Percentiles rank a stretch among this genome's conserved stretches.
Evolutionary conservation across 2,888 invertebrate genomes (phyloP).

Genomic region (Aphidoletes aphidimyza): DNA sequence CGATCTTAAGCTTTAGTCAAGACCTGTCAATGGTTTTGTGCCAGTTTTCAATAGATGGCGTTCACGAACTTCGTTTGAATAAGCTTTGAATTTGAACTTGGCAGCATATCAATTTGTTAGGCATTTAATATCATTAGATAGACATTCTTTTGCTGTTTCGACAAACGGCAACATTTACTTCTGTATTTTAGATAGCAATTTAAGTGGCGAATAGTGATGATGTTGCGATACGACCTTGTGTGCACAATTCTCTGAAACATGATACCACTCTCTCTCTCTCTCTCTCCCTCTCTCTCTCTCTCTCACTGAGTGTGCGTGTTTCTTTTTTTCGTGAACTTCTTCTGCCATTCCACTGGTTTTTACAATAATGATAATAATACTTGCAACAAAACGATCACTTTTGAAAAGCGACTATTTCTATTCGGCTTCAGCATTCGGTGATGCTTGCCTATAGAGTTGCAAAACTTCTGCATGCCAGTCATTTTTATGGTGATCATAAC

Average conservation of each 20-base stretch:
- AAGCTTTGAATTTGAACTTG: not conserved
- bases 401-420: no score
- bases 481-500: not conserved
- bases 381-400: not conserved
- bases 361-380: not conserved
- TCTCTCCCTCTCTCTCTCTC: no score
- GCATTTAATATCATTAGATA: not conserved
- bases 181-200: not conserved
- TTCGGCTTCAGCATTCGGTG: not conserved
- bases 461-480: not conserved
- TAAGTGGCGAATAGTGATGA: not conserved
- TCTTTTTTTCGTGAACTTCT: not conserved
- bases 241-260: not conserved
- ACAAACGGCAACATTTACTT: not conserved
- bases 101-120: not conserved
- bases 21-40: no score
- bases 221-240: slow-evolving; percentile 4
- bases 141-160: not conserved
- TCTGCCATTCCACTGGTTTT: not conserved
- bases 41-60: not conserved
- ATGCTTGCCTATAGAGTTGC: not conserved
- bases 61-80: not conserved
- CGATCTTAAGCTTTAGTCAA: not conserved
- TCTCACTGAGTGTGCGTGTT: not conserved
- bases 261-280: not conserved